Evolutionary conservation across 92 coral and sea anemone genomes (phyloP), one percentile per base, ranked within the genome.

Genomic region (Virgularia gustaviana): DNA sequence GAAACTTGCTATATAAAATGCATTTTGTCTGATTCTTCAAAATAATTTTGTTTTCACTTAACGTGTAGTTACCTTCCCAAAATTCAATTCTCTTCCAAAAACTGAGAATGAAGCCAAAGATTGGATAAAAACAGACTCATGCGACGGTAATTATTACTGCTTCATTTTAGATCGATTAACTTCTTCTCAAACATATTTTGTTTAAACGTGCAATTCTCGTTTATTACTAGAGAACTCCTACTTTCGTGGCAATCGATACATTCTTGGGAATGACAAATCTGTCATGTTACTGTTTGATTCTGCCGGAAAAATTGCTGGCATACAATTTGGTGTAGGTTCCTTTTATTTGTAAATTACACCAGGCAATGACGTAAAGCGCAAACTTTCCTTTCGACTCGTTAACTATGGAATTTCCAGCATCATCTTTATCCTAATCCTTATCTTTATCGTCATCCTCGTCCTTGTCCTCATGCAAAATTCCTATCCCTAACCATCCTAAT

Each of bases 171-270:
- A 47, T 15, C 22, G 55, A 5, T 15, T 15, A 47, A 5, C 6
- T 3, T 25, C 3, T 15, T 15, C 22, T 47, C 55, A 47, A 4
- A 47, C 18, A 19, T 5, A 47, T 15, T 15, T 15, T 71, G 9
- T 64, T 8, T 20, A 10, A 13, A 19, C 6, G 22, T 44, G 22
- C 61, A 7, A 39, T 39, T 7, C 15, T 47, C 22, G 15, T 47
- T 25, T 22, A 65, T 24, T 18, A 41, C 15, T 34, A 65, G 72
- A 9, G 33, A 19, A 45, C 9, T 65, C 72, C 29, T 65, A 65
- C 72, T 65, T 65, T 32, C 56, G 20, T 65, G 72, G 72, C 36
- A 65, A 65, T 65, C 72, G 72, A 33, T 65, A 65, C 36, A 25
- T 44, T 23, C 72, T 65, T 41, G 36, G 30, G 2, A 23, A 44